These are phyloP conservation scores for Trypoxylus dichotomus DNA, from an alignment of 1,140 invertebrate species.

Conservation along the genomic window DNA sequence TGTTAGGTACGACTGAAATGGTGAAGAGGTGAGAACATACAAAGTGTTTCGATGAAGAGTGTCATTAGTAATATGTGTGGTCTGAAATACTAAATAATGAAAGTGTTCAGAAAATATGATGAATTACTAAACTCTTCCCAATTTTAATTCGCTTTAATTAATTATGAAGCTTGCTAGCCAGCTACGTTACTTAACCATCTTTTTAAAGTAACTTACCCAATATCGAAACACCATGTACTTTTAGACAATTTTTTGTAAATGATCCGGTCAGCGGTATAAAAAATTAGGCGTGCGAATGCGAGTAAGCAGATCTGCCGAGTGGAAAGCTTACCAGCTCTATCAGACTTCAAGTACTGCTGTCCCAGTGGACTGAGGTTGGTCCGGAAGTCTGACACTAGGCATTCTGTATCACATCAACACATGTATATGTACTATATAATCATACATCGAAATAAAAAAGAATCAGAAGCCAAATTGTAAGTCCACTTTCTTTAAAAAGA, in stretches of 20 bases:
- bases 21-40: background rate
- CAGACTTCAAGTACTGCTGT: slow-evolving; percentile 77
- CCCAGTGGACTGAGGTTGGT: slow-evolving; percentile 72
- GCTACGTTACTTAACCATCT: background rate
- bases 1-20: background rate
- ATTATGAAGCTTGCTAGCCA: too few relatives aligned
- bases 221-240: background rate
- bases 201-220: background rate
- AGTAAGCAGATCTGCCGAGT: slow-evolving; percentile 28
- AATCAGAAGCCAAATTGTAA: background rate
- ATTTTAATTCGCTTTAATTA: too few relatives aligned
- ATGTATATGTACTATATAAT: slow-evolving; percentile 15
- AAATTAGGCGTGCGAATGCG: slow-evolving; percentile 16
- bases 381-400: slow-evolving; percentile 63
- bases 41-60: background rate
- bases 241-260: slow-evolving; percentile 5
- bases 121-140: too few relatives aligned
- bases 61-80: background rate
- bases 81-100: too few relatives aligned
- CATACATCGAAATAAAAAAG: background rate
- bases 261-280: slow-evolving; percentile 28
- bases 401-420: slow-evolving; percentile 53
- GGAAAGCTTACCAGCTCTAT: slow-evolving; percentile 72
- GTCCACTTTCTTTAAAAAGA: background rate
- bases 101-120: too few relatives aligned